Evolutionary conservation across 1,140 invertebrate genomes (phyloP), one percentile per base, ranked within the genome.

Genomic region (Drosophila punjabiensis): DNA sequence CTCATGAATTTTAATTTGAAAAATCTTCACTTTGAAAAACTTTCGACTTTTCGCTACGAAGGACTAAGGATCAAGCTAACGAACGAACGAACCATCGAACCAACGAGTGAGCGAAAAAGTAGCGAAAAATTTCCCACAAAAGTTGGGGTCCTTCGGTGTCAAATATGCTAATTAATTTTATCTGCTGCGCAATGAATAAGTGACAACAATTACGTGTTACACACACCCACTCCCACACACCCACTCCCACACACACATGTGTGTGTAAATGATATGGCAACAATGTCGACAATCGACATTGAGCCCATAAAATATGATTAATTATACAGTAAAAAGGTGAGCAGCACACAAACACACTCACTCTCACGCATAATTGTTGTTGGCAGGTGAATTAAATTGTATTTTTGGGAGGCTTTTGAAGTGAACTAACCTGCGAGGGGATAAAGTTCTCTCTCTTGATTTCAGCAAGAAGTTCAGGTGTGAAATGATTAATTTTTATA

Each of bases 231-330:
- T 18, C 4, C 18, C 41, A 14, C 1, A 24, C 6, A 24, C 4
- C 18, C 41, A 14, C 33, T 16, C 5, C 24, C 13, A 2, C 41
- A 20, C 47, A 7, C 39, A 45, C 32, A 53, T 30, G 45, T 48
- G 45, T 30, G 63, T 13, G 16, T 55, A 71, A 37, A 61, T 73
- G 70, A 74, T 74, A 52, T 35, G 70, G 69, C 70, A 47, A 79
- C 55, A 79, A 56, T 43, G 73, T 41, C 60, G 43, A 43, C 52
- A 66, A 76, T 76, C 43, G 74, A 43, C 74, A 76, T 30, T 50
- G 59, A 41, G 50, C 75, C 75, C 75, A 82, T 82, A 79, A 82
- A 82, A 82, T 69, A 76, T 77, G 82, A 85, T 84, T 81, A 81
- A 84, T 84, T 78, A 84, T 66, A 74, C 68, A 83, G 82, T 24